These are phyloP conservation scores for Cheiracanthium punctorium DNA, from an alignment of 2,888 invertebrate species.

Conservation along the genomic window DNA sequence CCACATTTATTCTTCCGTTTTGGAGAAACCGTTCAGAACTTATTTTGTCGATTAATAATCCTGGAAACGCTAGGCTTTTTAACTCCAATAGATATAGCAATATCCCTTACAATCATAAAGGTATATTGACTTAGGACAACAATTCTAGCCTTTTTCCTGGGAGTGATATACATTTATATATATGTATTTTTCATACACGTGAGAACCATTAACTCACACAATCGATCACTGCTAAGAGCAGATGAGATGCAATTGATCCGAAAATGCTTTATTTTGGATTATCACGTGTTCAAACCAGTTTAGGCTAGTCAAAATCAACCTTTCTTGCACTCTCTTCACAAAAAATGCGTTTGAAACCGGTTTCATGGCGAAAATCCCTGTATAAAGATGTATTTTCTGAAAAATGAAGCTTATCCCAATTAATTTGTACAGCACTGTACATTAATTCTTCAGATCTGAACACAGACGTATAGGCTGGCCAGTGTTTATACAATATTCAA, in stretches of 20 bases:
- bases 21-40: background rate
- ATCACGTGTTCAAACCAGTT: background rate
- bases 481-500: too few relatives aligned
- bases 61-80: background rate
- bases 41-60: constrained; percentile 22
- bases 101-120: background rate
- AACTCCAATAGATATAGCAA: background rate
- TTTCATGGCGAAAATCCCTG: background rate
- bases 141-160: constrained; percentile 16
- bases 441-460: too few relatives aligned
- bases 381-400: background rate
- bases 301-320: background rate
- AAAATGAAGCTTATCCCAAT: constrained; percentile 9
- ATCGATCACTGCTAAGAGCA: background rate
- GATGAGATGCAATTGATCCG: background rate
- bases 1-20: constrained; percentile 10
- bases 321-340: background rate
- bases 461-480: too few relatives aligned
- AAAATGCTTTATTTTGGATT: background rate
- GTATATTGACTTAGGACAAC: constrained; percentile 9
- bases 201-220: background rate
- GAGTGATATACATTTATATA: too few relatives aligned
- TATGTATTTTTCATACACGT: background rate
- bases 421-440: constrained; percentile 18
- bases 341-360: background rate